These are phyloP conservation scores for Dioctria linearis DNA, from an alignment of 2,888 invertebrate species.

Conservation along the genomic window DNA sequence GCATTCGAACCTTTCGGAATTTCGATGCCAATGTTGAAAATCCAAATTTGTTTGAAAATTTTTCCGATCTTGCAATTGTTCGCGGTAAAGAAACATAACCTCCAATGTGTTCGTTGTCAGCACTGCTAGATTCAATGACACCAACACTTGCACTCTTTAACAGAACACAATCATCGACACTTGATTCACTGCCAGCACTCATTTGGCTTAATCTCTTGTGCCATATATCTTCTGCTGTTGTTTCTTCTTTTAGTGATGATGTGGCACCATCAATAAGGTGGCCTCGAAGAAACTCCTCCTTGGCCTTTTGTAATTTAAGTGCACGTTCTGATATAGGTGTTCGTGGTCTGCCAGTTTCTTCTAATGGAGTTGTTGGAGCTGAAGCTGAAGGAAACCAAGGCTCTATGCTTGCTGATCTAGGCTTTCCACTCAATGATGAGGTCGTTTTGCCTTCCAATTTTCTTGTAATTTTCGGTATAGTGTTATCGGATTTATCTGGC, in stretches of 20 bases:
- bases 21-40: constrained; percentile 76
- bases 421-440: constrained; percentile 64
- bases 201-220: constrained; percentile 74
- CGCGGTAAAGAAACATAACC: constrained; percentile 74
- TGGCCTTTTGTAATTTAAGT: constrained; percentile 78
- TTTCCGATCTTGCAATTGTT: constrained; percentile 66
- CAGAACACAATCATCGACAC: constrained; percentile 72
- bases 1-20: constrained; percentile 74
- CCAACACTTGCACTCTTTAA: constrained; percentile 83
- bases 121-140: constrained; percentile 74
- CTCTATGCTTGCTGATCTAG: constrained; percentile 47
- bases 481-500: constrained; percentile 67
- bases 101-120: constrained; percentile 66
- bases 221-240: constrained; percentile 55
- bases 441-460: constrained; percentile 65
- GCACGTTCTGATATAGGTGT: constrained; percentile 72
- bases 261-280: constrained; percentile 59
- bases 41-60: constrained; percentile 70
- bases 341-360: constrained; percentile 62
- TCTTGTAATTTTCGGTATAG: constrained; percentile 67
- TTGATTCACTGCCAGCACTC: constrained; percentile 77
- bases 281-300: constrained; percentile 79
- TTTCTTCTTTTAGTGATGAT: constrained; percentile 59
- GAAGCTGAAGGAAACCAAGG: constrained; percentile 58
- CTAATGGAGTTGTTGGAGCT: constrained; percentile 62